Percentiles rank a stretch among this genome's conserved stretches.
These are phyloP conservation scores for Chelon labrosus DNA, from an alignment of 2,797 vertebrate genomes.

Conservation along the genomic window DNA sequence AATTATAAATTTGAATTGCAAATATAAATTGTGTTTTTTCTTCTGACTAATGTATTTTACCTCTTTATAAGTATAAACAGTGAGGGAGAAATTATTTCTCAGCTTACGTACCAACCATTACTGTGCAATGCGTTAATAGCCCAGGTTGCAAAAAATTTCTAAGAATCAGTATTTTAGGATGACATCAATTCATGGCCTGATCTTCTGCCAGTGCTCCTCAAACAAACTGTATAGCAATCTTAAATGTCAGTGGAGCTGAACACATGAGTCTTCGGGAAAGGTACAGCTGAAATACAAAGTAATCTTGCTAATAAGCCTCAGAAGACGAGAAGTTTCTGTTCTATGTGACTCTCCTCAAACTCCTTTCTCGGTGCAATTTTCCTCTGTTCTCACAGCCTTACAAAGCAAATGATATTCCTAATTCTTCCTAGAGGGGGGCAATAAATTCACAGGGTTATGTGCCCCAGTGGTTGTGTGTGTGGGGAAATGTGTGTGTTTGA, in stretches of 20 bases:
- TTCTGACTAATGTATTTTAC: too few relatives aligned
- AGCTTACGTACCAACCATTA: too few relatives aligned
- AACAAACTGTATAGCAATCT: not conserved
- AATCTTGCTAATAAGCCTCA: slow-evolving; percentile 40
- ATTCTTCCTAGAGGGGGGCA: slow-evolving; percentile 1
- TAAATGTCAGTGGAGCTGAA: not conserved
- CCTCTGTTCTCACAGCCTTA: slow-evolving; percentile 24
- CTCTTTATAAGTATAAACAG: too few relatives aligned
- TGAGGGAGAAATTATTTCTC: too few relatives aligned
- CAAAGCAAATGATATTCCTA: slow-evolving; percentile 44
- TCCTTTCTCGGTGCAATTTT: not conserved
- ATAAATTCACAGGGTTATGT: slow-evolving; percentile 17
- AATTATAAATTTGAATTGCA: too few relatives aligned
- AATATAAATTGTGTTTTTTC: too few relatives aligned
- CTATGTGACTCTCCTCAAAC: slow-evolving; percentile 18
- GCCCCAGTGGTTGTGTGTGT: not conserved
- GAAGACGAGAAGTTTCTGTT: slow-evolving; percentile 9
- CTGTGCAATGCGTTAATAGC: too few relatives aligned
- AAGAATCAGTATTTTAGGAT: not conserved
- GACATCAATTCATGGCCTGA: not conserved
- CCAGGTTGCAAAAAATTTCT: too few relatives aligned
- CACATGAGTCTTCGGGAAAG: not conserved
- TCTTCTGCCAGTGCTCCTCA: not conserved
- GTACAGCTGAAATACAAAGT: slow-evolving; percentile 9
- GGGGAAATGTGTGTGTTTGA: not conserved